A percentile compares a stretch with the other conserved stretches of the same genome.
Evolutionary conservation across 1,140 invertebrate species (phyloP).

Genomic region (Gryon sp.): DNA sequence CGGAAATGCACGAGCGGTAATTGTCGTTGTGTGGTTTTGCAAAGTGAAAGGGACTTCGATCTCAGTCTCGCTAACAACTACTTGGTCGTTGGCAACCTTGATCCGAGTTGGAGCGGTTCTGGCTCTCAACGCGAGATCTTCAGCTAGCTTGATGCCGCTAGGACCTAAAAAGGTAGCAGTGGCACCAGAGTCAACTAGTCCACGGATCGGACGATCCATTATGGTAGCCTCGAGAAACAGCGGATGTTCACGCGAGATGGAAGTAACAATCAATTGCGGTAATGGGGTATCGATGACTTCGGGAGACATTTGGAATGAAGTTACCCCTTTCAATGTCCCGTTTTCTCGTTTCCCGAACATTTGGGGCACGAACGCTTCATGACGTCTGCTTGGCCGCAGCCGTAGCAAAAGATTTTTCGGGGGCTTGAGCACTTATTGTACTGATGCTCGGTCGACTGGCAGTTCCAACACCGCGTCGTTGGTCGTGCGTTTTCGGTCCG

Average conservation of each 20-base stretch:
- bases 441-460: not conserved
- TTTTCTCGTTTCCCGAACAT: slow-evolving; percentile 1
- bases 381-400: not conserved
- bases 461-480: slow-evolving; percentile 7
- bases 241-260: no score
- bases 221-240: no score
- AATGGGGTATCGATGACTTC: no score
- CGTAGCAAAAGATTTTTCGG: not conserved
- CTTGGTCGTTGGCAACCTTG: not conserved
- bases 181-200: no score
- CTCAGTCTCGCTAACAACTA: not conserved
- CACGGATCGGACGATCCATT: no score
- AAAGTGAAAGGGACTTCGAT: not conserved
- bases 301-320: no score
- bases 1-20: not conserved
- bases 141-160: no score
- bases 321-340: not conserved
- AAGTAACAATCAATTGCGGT: no score
- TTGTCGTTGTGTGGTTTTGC: not conserved
- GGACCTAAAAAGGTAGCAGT: no score
- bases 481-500: no score
- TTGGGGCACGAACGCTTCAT: not conserved
- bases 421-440: not conserved
- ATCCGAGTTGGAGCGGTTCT: not conserved
- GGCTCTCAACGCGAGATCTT: no score